Evolutionary conservation across 2,888 invertebrate species (phyloP).

Genomic region (Acrocyrtus sp.): DNA sequence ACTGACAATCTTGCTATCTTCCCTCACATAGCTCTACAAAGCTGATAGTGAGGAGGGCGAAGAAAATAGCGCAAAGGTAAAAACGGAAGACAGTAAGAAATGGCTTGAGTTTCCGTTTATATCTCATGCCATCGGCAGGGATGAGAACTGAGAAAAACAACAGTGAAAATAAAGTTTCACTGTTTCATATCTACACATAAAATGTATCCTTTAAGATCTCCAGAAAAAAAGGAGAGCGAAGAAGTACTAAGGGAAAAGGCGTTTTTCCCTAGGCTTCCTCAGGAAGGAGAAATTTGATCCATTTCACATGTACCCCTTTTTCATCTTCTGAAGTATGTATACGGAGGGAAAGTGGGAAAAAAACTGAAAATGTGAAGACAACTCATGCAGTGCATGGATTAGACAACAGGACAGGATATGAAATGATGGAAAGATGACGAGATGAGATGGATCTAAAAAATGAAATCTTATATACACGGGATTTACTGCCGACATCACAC

Average conservation of each 20-base stretch:
- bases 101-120: slow-evolving; percentile 20
- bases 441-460: slow-evolving; percentile 46
- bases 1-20: too few relatives aligned
- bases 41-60: slow-evolving; percentile 21
- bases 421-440: slow-evolving; percentile 47
- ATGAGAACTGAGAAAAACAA: slow-evolving; percentile 13
- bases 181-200: slow-evolving; percentile 12
- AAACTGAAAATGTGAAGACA: slow-evolving; percentile 23
- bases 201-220: too few relatives aligned
- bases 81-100: too few relatives aligned
- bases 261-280: too few relatives aligned
- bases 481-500: slow-evolving; percentile 40
- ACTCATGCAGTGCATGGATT: slow-evolving; percentile 46
- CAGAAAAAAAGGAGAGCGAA: too few relatives aligned
- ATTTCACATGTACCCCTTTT: not conserved
- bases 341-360: not conserved
- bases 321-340: not conserved
- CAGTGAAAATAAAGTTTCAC: slow-evolving; percentile 31
- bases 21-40: too few relatives aligned
- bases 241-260: too few relatives aligned
- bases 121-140: slow-evolving; percentile 17
- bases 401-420: slow-evolving; percentile 43
- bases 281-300: slow-evolving; percentile 28
- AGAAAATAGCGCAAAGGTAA: slow-evolving; percentile 10
- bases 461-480: slow-evolving; percentile 44